A percentile compares a stretch with the other conserved stretches of the same genome.
These are phyloP conservation scores for Megaceryle torquata DNA, from an alignment of 2,113 vertebrate genomes.

Conservation along the genomic window DNA sequence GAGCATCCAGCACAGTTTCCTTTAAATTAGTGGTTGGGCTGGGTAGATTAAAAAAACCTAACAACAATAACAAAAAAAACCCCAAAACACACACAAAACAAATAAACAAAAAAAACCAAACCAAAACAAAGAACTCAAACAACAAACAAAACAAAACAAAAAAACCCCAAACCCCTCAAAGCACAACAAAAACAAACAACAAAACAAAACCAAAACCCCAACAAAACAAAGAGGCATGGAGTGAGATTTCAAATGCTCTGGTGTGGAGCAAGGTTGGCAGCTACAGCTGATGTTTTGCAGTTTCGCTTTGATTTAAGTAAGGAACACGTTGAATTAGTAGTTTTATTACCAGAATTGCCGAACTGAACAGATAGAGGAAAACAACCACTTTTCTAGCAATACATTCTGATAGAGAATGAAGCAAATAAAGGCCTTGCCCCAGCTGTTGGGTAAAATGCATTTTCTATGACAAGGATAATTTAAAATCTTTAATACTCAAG, in stretches of 20 bases:
- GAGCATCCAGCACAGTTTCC: conserved; percentile 68
- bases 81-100: neutral
- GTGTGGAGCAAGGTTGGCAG: neutral
- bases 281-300: neutral
- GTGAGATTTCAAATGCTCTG: conserved; percentile 5
- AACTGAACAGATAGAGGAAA: neutral
- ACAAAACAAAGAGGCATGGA: neutral
- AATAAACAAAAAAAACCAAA: neutral
- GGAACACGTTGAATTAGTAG: neutral
- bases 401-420: neutral
- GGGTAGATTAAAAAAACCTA: neutral
- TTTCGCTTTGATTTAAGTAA: conserved; percentile 8
- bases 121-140: neutral
- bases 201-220: neutral
- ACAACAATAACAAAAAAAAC: neutral
- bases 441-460: neutral
- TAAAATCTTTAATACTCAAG: neutral
- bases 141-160: neutral
- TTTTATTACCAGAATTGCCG: neutral
- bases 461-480: neutral
- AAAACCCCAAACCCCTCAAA: neutral
- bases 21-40: conserved; percentile 71
- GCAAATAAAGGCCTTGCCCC: neutral
- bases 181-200: neutral
- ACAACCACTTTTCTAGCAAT: neutral